phyloP scores from a whole-genome alignment of 2,888 invertebrate species.

The Leucozona laternaria region DNA sequence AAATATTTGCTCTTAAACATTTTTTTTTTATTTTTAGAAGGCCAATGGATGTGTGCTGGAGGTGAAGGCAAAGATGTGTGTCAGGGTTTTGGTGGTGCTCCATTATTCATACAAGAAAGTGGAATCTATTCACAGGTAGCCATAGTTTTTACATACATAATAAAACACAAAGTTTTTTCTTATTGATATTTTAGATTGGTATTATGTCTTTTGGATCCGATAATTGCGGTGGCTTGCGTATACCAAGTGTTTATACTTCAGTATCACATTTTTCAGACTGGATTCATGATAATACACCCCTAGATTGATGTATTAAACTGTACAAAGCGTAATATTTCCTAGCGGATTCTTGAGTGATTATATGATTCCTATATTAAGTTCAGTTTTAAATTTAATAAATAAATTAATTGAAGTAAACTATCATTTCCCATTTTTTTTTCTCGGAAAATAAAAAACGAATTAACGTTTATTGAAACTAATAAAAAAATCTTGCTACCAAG shows the following conservation, averaged over 20 bases:
- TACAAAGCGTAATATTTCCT: not conserved
- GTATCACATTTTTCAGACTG: conserved; percentile 90
- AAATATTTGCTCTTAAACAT: not conserved
- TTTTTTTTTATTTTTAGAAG: conserved; percentile 81
- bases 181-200: conserved; percentile 86
- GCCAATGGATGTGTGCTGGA: conserved; percentile 89
- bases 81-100: conserved; percentile 91
- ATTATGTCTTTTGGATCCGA: conserved; percentile 92
- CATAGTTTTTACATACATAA: not conserved
- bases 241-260: conserved; percentile 91
- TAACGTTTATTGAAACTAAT: too few relatives aligned
- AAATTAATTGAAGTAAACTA: not conserved
- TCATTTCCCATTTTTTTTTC: not conserved
- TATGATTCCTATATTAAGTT: not conserved
- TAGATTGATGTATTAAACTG: conserved; percentile 77
- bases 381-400: not conserved
- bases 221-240: conserved; percentile 89
- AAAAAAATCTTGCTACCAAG: too few relatives aligned
- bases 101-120: conserved; percentile 87
- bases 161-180: too few relatives aligned
- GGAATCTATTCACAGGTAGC: conserved; percentile 88
- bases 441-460: too few relatives aligned
- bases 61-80: conserved; percentile 91
- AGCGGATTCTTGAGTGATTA: not conserved
- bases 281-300: conserved; percentile 89